These are phyloP conservation scores for Himantopus leucocephalus DNA, from an alignment of 2,113 vertebrate genomes.

Conservation along the genomic window DNA sequence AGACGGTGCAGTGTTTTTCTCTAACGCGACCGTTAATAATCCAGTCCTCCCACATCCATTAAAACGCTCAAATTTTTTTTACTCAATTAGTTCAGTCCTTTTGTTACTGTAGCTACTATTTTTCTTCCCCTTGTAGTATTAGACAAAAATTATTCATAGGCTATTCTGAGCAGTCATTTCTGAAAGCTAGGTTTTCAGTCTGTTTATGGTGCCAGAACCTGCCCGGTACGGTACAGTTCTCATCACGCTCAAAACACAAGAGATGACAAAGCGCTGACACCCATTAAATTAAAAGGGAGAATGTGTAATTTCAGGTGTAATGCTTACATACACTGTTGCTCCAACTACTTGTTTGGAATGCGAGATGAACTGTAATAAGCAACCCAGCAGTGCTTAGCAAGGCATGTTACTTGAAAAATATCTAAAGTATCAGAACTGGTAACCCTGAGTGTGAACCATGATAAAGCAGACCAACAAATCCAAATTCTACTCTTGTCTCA, in stretches of 20 bases:
- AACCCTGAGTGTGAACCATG: neutral
- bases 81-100: conserved; percentile 16
- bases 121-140: neutral
- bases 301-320: neutral
- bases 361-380: neutral
- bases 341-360: neutral
- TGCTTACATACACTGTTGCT: neutral
- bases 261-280: neutral
- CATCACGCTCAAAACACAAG: neutral
- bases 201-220: neutral
- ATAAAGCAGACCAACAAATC: neutral
- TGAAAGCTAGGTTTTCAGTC: neutral
- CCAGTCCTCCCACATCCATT: conserved; percentile 16
- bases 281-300: neutral
- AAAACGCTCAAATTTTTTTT: neutral
- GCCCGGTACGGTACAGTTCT: neutral
- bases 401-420: neutral
- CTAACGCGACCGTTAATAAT: neutral
- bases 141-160: neutral
- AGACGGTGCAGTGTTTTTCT: neutral
- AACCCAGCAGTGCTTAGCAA: neutral
- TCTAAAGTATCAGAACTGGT: neutral
- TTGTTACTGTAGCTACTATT: conserved; percentile 22
- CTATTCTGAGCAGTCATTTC: neutral
- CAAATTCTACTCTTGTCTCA: neutral